Conservation (phyloP, 2,888 invertebrate species). For the Quadroppia sp. region DNA sequence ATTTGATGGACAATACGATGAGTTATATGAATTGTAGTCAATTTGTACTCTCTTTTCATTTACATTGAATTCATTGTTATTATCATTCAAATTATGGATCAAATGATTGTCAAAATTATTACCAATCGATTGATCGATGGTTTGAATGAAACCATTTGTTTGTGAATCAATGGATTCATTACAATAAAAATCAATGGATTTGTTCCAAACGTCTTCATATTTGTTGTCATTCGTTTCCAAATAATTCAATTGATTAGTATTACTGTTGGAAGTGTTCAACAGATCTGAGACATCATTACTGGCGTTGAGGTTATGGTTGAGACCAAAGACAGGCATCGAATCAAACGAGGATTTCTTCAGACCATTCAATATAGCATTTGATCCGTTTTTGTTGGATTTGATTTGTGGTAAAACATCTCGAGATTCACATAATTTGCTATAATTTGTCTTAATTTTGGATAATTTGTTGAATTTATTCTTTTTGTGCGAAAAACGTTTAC, state of each 20-base stretch:
- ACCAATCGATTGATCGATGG: background rate
- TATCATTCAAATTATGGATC: conserved; percentile 19
- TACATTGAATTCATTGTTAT: conserved; percentile 10
- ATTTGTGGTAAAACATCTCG: conserved; percentile 8
- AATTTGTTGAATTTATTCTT: conserved; percentile 3
- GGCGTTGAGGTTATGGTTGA: background rate
- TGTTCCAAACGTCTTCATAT: background rate
- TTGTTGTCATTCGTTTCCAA: background rate
- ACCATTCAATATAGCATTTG: background rate
- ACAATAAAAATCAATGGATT: conserved; percentile 20
- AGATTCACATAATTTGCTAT: conserved; percentile 4
- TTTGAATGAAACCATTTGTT: conserved; percentile 6
- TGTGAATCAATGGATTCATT: conserved; percentile 18
- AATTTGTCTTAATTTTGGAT: background rate
- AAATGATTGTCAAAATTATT: conserved; percentile 1
- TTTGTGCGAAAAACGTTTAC: conserved; percentile 17
- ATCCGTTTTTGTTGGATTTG: background rate
- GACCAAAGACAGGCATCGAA: background rate
- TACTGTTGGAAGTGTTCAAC: background rate
- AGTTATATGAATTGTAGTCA: background rate
- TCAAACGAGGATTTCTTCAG: background rate
- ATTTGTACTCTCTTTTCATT: conserved; percentile 25
- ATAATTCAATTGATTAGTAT: background rate
- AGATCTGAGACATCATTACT: conserved; percentile 1
- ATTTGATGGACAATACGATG: background rate